Evolutionary conservation across 2,113 vertebrate species (phyloP), one percentile per base, ranked within the genome.

Genomic region (Platichthys stellatus): DNA sequence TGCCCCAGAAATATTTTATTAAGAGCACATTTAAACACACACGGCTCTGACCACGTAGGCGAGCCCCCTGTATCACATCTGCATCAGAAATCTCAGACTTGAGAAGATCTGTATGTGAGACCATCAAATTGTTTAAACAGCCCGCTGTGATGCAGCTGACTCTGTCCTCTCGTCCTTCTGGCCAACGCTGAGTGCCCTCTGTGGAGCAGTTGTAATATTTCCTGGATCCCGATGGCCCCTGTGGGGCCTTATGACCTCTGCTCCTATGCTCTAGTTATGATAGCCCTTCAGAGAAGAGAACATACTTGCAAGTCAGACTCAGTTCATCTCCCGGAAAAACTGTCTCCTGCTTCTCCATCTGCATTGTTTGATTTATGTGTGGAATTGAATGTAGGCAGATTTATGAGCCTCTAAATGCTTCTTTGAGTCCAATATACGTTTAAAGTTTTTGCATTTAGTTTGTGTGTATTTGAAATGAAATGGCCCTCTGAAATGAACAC

Each of bases 1-100:
- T 89, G 87, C 86, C 86, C 76, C 89, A 86, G 90, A 93, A 94
- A 94, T 93, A 92, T 94, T 94, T 95, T 92, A 94, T 93, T 89
- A 91, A 89, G 90, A 86, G 86, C 90, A 84, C 83, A 88, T 92
- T 94, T 94, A 92, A 93, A 89, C 92, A 93, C 84, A 85, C 85
- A 83, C 86, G 74, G 53, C 79, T 91, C 73, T 83, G 84, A 84
- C 80, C 87, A 79, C 81, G 83, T 71, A 72, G 83, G 43, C 63
- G 81, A 86, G 74, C 76, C 77, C 72, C 58, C 60, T 47, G 81
- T 83, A 85, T 89, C 68, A 66, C 68, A 86, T 90, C 86, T 85
- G 78, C 86, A 89, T 92, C 88, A 88, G 78, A 81, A 88, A 91
- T 74, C 90, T 81, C 74, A 60, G 76, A 69, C 61, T 62, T 2